Conservation (phyloP, 1,140 invertebrate species). For the Patella vulgata region DNA sequence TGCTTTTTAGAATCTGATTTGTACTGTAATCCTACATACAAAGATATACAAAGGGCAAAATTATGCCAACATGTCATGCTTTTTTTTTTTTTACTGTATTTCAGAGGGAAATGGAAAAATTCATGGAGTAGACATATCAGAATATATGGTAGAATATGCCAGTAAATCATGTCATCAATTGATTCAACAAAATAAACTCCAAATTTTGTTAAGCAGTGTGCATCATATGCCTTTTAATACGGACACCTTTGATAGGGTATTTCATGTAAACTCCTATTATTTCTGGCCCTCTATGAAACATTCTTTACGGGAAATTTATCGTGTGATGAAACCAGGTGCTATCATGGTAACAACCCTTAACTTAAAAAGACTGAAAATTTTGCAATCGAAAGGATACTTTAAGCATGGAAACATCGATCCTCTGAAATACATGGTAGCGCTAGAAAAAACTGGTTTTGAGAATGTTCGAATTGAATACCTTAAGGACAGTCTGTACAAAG, state of each 20-base stretch:
- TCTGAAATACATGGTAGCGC: conserved; percentile 36
- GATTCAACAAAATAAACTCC: conserved; percentile 35
- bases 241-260: conserved; percentile 45
- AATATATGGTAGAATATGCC: conserved; percentile 39
- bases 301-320: conserved; percentile 36
- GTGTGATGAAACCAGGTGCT: conserved; percentile 50
- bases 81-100: background rate
- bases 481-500: too few relatives aligned
- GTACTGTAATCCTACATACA: background rate
- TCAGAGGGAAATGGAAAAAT: conserved; percentile 48
- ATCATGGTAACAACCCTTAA: conserved; percentile 44
- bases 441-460: conserved; percentile 43
- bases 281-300: conserved; percentile 44
- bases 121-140: conserved; percentile 46
- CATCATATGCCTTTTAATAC: conserved; percentile 34
- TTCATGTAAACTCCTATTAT: conserved; percentile 53
- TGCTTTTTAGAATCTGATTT: background rate
- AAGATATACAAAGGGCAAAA: background rate
- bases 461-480: conserved; percentile 38
- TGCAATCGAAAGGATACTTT: conserved; percentile 26
- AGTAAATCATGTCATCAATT: conserved; percentile 15
- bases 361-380: conserved; percentile 14
- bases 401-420: conserved; percentile 38
- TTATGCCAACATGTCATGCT: background rate
- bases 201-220: conserved; percentile 32